phyloP scores from a whole-genome alignment of 2,888 invertebrate genomes.

The Parnassius apollo region DNA sequence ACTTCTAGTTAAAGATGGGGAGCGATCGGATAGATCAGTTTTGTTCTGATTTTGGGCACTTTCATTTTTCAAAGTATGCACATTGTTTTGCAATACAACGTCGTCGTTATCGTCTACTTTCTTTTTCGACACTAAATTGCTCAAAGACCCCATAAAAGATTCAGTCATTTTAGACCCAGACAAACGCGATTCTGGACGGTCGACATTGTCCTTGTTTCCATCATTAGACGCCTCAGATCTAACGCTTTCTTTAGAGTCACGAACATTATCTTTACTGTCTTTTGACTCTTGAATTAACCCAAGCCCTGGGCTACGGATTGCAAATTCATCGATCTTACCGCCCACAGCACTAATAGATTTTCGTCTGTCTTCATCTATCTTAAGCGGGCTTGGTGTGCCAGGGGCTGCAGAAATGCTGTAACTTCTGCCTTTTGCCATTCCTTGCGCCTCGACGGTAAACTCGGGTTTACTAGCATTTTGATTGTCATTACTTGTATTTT shows the following conservation, averaged over 20 bases:
- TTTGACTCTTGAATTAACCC: conserved; percentile 74
- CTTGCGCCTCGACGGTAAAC: conserved; percentile 62
- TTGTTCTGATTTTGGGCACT: conserved; percentile 50
- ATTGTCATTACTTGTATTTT: conserved; percentile 54
- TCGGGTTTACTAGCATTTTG: conserved; percentile 60
- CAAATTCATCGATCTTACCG: conserved; percentile 62
- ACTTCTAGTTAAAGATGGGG: conserved; percentile 73
- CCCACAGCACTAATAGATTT: conserved; percentile 75
- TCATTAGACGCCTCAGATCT: conserved; percentile 61
- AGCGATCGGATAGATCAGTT: conserved; percentile 66
- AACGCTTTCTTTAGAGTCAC: conserved; percentile 67
- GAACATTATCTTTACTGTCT: conserved; percentile 69
- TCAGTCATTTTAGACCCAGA: conserved; percentile 75
- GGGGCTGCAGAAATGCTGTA: conserved; percentile 78
- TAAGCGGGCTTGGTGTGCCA: conserved; percentile 67
- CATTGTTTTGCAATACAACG: conserved; percentile 62
- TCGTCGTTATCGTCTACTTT: conserved; percentile 72
- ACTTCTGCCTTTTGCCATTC: conserved; percentile 75
- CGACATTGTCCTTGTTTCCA: conserved; percentile 49
- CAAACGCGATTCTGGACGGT: conserved; percentile 72
- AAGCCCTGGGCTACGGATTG: conserved; percentile 62
- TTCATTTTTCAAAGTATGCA: conserved; percentile 45
- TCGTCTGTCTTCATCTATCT: conserved; percentile 74
- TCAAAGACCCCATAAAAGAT: conserved; percentile 69
- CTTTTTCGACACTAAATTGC: conserved; percentile 57